Percentiles rank a stretch among this genome's conserved stretches.
These are phyloP conservation scores for Tetrapedia diversipes DNA, from an alignment of 2,888 invertebrate species.

Conservation along the genomic window DNA sequence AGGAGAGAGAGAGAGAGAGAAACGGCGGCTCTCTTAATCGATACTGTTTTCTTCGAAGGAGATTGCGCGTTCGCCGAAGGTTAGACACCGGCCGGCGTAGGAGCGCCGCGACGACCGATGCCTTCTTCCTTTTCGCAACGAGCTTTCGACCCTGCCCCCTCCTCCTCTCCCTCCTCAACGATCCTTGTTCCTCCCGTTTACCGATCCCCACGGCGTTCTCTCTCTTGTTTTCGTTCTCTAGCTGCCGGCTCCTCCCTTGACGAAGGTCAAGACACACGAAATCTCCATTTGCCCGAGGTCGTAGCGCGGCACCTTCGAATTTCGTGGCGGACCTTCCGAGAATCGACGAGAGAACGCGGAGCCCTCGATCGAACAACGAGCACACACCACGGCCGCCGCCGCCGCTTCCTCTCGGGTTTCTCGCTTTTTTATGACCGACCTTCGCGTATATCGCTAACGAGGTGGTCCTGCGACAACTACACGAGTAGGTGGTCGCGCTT, in stretches of 20 bases:
- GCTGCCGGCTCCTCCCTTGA: slow-evolving; percentile 76
- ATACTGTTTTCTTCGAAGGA: slow-evolving; percentile 73
- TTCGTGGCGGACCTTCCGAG: slow-evolving; percentile 67
- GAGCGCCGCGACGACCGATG: slow-evolving; percentile 51
- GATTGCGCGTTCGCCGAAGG: slow-evolving; percentile 70
- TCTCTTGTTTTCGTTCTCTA: slow-evolving; percentile 28
- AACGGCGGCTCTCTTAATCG: slow-evolving; percentile 68
- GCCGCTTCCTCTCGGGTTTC: slow-evolving; percentile 59
- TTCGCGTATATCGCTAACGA: slow-evolving; percentile 68
- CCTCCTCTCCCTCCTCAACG: neutral
- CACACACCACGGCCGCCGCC: slow-evolving; percentile 48
- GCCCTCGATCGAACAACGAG: slow-evolving; percentile 60
- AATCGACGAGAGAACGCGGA: slow-evolving; percentile 59
- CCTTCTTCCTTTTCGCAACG: slow-evolving; percentile 46
- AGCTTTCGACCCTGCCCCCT: slow-evolving; percentile 18
- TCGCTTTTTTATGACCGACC: slow-evolving; percentile 66
- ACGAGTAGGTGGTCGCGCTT: slow-evolving; percentile 50
- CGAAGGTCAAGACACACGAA: slow-evolving; percentile 79
- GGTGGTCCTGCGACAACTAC: slow-evolving; percentile 61
- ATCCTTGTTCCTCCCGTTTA: neutral
- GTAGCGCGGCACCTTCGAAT: slow-evolving; percentile 69
- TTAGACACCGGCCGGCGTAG: slow-evolving; percentile 54
- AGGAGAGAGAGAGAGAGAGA: slow-evolving; percentile 10
- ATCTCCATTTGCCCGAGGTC: slow-evolving; percentile 72
- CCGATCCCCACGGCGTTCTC: too few relatives aligned